Conservation (phyloP, 2,797 vertebrate species). For the Macropodus opercularis region DNA sequence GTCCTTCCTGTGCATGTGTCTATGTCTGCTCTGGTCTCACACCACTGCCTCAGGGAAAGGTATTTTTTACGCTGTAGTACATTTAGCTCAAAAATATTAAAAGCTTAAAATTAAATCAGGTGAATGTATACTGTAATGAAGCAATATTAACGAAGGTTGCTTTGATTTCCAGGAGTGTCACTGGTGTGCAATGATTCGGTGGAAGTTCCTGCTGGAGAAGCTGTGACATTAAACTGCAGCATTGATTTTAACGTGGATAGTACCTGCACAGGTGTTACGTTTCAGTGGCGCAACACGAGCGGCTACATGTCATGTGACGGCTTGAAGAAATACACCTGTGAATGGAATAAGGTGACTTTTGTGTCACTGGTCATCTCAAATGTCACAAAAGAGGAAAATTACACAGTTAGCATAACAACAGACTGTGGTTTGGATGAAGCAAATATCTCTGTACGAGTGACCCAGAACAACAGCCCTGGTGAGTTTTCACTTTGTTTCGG, state of each 20-base stretch:
- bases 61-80: slow-evolving; percentile 2
- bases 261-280: accelerated
- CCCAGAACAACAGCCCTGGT: no score
- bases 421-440: accelerated
- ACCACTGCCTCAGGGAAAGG: neutral
- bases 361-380: slow-evolving; percentile 1
- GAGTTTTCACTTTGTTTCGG: no score
- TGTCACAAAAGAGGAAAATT: accelerated
- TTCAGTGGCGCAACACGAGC: accelerated
- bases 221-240: neutral
- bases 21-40: slow-evolving; percentile 21
- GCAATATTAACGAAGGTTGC: accelerated
- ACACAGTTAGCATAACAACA: accelerated
- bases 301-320: accelerated
- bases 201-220: accelerated
- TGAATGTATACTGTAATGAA: neutral
- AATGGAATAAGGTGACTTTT: accelerated
- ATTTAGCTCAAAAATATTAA: no score
- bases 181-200: neutral
- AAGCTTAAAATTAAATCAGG: neutral
- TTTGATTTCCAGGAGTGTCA: neutral
- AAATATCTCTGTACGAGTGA: neutral
- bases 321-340: accelerated
- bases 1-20: slow-evolving; percentile 5
- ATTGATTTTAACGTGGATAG: accelerated